These are phyloP conservation scores for Megaceryle alcyon DNA, from an alignment of 2,797 vertebrate species.

Conservation along the genomic window DNA sequence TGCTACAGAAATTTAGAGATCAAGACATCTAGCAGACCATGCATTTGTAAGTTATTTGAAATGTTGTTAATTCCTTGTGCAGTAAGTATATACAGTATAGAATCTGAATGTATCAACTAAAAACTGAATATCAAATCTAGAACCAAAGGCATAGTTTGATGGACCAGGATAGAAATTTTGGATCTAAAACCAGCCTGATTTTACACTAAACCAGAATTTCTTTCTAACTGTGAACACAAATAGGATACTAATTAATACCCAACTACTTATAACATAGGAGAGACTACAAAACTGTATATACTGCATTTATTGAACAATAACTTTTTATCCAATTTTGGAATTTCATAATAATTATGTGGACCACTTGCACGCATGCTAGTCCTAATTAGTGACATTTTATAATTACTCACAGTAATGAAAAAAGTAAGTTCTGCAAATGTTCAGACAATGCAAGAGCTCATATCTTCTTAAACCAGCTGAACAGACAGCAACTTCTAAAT, in stretches of 20 bases:
- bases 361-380: background rate
- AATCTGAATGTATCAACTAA: background rate
- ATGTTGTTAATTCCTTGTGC: background rate
- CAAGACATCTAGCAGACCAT: background rate
- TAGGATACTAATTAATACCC: background rate
- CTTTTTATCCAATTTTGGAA: background rate
- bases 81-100: background rate
- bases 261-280: background rate
- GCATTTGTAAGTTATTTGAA: background rate
- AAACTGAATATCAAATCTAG: background rate
- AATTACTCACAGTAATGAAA: background rate
- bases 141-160: background rate
- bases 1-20: background rate
- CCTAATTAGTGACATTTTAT: background rate
- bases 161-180: background rate
- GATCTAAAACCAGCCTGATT: background rate
- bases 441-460: background rate
- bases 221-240: background rate
- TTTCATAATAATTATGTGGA: background rate
- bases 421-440: background rate
- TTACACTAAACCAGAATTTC: background rate
- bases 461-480: background rate
- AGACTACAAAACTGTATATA: background rate
- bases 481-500: background rate
- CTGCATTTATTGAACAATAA: background rate